Percentiles rank a stretch among this genome's conserved stretches.
phyloP scores from a whole-genome alignment of 23 tunicate genomes.

The Halocynthia aurantium region DNA sequence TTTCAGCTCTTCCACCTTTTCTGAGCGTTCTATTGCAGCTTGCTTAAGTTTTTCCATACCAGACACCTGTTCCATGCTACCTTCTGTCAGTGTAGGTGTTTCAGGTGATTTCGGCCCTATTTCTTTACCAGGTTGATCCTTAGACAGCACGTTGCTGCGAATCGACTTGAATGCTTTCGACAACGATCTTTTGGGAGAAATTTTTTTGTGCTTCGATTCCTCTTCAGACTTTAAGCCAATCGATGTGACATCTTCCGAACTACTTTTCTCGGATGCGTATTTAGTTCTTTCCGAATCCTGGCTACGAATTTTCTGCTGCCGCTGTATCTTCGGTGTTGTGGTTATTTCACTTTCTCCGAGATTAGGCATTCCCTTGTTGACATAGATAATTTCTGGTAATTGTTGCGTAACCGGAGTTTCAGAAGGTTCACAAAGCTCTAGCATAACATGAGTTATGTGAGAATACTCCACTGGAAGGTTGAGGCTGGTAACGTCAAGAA shows the following conservation, averaged over 20 bases:
- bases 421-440: conserved; percentile 61
- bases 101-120: conserved; percentile 1
- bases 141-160: conserved; percentile 5
- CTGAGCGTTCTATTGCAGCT: conserved; percentile 41
- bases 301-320: conserved; percentile 21
- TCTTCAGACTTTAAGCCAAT: not conserved
- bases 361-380: conserved; percentile 7
- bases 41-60: conserved; percentile 27
- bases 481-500: conserved; percentile 36
- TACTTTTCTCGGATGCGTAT: not conserved
- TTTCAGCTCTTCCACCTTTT: conserved; percentile 41
- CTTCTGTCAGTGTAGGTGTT: not conserved
- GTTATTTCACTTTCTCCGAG: not conserved
- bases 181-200: not conserved
- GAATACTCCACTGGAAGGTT: conserved; percentile 31
- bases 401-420: conserved; percentile 13
- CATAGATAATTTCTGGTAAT: not conserved
- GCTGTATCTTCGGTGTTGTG: conserved; percentile 15
- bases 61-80: conserved; percentile 13
- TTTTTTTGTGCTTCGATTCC: conserved; percentile 4
- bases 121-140: not conserved
- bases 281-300: conserved; percentile 10
- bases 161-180: conserved; percentile 9
- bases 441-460: conserved; percentile 28
- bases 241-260: conserved; percentile 3